Percentiles rank a stretch among this genome's conserved stretches.
These are phyloP conservation scores for Hoplostethus atlanticus DNA, from an alignment of 2,797 vertebrate species.

Conservation along the genomic window DNA sequence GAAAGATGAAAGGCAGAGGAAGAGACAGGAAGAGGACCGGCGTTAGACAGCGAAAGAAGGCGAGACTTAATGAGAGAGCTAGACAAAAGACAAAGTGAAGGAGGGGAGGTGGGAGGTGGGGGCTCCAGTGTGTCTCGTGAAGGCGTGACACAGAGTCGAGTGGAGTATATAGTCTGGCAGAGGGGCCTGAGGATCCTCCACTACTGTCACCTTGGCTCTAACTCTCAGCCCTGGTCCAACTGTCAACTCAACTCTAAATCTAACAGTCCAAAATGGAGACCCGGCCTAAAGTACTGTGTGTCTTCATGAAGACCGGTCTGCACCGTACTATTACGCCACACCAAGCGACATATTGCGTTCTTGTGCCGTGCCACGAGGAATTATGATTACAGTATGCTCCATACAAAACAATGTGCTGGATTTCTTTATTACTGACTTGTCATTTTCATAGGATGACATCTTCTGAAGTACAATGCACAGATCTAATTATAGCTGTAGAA, in stretches of 20 bases:
- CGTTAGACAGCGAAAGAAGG: slow-evolving; percentile 47
- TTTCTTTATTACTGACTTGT: slow-evolving; percentile 63
- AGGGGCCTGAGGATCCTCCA: slow-evolving; percentile 78
- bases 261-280: slow-evolving; percentile 66
- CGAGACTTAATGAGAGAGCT: slow-evolving; percentile 28
- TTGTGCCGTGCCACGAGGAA: slow-evolving; percentile 16
- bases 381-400: slow-evolving; percentile 36
- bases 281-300: slow-evolving; percentile 48
- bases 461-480: slow-evolving; percentile 59
- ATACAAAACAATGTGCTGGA: slow-evolving; percentile 30
- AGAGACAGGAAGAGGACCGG: slow-evolving; percentile 35
- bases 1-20: slow-evolving; percentile 34
- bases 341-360: slow-evolving; percentile 8
- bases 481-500: slow-evolving; percentile 70
- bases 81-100: slow-evolving; percentile 61
- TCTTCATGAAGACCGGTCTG: slow-evolving; percentile 33
- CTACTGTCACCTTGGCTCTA: slow-evolving; percentile 83
- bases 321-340: slow-evolving; percentile 23
- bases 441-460: slow-evolving; percentile 50
- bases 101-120: slow-evolving; percentile 51
- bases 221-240: slow-evolving; percentile 68
- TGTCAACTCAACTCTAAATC: slow-evolving; percentile 82
- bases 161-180: slow-evolving; percentile 75
- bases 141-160: slow-evolving; percentile 65
- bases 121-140: slow-evolving; percentile 52